Conservation (phyloP, 2,113 vertebrate genomes). For the Cynopterus brachyotis region DNA sequence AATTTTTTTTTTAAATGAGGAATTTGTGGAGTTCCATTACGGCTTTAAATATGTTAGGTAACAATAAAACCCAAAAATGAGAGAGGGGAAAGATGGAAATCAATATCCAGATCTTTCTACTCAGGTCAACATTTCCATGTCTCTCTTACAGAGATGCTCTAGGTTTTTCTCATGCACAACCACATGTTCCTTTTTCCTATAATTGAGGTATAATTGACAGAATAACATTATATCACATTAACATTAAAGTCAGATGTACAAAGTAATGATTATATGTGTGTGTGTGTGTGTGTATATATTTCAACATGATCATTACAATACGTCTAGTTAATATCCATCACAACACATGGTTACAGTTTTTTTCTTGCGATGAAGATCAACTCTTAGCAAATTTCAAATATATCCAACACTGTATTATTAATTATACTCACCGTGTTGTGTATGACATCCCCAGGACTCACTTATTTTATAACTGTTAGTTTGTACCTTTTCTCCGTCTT, state of each 20-base stretch:
- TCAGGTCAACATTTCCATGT: neutral
- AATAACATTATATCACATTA: neutral
- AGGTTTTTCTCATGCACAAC: neutral
- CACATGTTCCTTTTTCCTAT: neutral
- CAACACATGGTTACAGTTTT: neutral
- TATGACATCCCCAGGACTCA: neutral
- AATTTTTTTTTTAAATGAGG: neutral
- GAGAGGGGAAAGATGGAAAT: rapidly evolving
- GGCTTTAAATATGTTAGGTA: neutral
- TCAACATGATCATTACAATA: neutral
- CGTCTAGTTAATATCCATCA: neutral
- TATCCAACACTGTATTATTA: neutral
- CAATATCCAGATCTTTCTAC: neutral
- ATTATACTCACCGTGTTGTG: neutral
- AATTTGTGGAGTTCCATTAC: neutral
- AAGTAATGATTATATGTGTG: neutral
- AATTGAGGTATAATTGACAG: neutral
- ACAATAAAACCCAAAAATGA: neutral
- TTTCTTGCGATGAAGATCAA: neutral
- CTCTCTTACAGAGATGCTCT: neutral
- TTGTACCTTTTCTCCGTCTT: neutral
- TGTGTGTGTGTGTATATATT: too few relatives aligned
- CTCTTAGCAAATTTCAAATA: neutral
- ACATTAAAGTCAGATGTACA: neutral
- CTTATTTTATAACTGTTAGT: neutral